A percentile compares a stretch with the other conserved stretches of the same genome.
Evolutionary conservation across 2,888 invertebrate genomes (phyloP).

Genomic region (Sturmia bella): DNA sequence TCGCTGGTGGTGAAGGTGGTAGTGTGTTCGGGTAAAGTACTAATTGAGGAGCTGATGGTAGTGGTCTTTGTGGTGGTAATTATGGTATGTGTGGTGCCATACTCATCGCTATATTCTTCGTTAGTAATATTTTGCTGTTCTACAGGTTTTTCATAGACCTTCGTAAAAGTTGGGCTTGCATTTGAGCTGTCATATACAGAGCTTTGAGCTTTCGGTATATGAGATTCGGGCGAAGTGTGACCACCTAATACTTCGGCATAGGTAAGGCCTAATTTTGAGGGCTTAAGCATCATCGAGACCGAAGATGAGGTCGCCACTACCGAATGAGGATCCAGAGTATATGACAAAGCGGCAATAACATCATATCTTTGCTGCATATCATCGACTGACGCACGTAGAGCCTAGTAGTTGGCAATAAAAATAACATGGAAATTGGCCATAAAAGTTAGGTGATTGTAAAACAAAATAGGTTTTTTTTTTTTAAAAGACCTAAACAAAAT

Average conservation of each 20-base stretch:
- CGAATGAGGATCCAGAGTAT: constrained; percentile 88
- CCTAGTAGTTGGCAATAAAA: constrained; percentile 75
- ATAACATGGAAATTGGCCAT: constrained; percentile 81
- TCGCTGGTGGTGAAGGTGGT: constrained; percentile 44
- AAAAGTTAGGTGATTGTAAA: constrained; percentile 79
- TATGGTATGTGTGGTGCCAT: constrained; percentile 60
- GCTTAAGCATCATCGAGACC: constrained; percentile 82
- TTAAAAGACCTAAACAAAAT: constrained; percentile 64
- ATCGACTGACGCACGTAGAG: constrained; percentile 84
- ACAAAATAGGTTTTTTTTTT: constrained; percentile 59
- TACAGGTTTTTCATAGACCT: constrained; percentile 28
- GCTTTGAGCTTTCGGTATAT: constrained; percentile 64
- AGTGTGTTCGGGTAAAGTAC: constrained; percentile 41
- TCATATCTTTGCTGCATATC: constrained; percentile 87
- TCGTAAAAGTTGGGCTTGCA: constrained; percentile 27
- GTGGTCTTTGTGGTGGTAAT: constrained; percentile 52
- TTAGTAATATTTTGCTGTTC: constrained; percentile 28
- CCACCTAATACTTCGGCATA: constrained; percentile 89
- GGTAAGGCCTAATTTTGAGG: constrained; percentile 81
- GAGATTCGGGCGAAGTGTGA: constrained; percentile 80
- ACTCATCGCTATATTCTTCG: constrained; percentile 60
- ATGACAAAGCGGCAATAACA: constrained; percentile 87
- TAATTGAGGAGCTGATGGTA: constrained; percentile 44
- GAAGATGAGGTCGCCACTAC: constrained; percentile 83
- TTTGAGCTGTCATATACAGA: constrained; percentile 37